Conservation (phyloP, 2,888 invertebrate species). For the Coecobrya sp. region DNA sequence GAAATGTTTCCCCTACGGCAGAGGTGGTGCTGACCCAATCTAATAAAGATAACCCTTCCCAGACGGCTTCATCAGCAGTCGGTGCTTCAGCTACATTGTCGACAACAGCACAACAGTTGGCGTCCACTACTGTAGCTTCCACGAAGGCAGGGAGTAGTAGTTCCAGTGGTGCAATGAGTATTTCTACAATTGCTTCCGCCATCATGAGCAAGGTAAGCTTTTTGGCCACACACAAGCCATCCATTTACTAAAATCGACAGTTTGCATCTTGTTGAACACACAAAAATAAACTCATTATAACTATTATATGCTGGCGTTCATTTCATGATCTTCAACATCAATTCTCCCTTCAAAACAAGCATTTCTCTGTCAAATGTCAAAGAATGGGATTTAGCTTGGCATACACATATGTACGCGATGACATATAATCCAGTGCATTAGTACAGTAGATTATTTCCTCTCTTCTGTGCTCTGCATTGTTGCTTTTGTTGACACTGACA, state of each 20-base stretch:
- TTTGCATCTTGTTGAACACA: neutral
- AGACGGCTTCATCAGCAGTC: neutral
- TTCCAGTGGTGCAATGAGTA: slow-evolving; percentile 66
- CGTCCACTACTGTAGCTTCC: neutral
- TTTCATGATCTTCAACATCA: neutral
- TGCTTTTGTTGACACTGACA: slow-evolving; percentile 60
- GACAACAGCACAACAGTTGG: neutral
- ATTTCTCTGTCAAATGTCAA: neutral
- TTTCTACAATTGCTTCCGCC: slow-evolving; percentile 76
- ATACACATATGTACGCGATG: neutral
- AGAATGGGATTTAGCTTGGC: neutral
- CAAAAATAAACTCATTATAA: neutral
- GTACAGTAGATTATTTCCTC: slow-evolving; percentile 31
- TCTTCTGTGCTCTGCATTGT: neutral
- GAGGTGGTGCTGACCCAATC: slow-evolving; percentile 2
- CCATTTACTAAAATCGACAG: neutral
- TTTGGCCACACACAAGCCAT: neutral
- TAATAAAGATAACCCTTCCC: slow-evolving; percentile 7
- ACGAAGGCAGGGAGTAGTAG: slow-evolving; percentile 31
- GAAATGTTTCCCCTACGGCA: neutral
- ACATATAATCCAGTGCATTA: neutral
- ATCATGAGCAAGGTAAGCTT: slow-evolving; percentile 78
- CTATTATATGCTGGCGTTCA: neutral
- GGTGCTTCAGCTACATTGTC: neutral
- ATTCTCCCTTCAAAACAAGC: neutral